phyloP scores from a whole-genome alignment of 2,113 vertebrate species.

The Mobula hypostoma region DNA sequence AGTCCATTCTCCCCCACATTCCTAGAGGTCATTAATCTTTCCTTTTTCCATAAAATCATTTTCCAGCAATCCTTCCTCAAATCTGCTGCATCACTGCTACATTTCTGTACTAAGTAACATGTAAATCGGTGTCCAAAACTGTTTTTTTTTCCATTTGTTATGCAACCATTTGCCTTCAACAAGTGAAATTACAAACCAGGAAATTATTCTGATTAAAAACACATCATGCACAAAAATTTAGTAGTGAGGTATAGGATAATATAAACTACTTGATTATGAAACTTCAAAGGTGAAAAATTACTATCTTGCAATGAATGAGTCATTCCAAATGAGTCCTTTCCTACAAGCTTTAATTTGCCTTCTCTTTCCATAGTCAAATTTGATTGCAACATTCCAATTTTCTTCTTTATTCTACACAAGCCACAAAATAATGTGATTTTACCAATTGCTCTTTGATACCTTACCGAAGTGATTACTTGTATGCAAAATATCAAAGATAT shows the following conservation, averaged over 20 bases:
- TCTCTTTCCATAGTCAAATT: neutral
- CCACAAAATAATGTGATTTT: neutral
- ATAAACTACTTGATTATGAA: neutral
- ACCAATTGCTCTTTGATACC: neutral
- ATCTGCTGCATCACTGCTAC: neutral
- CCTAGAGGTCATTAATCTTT: neutral
- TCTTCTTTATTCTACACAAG: neutral
- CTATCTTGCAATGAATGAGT: neutral
- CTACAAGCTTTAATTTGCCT: neutral
- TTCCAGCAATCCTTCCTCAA: neutral
- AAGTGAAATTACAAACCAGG: neutral
- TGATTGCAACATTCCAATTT: neutral
- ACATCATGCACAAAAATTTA: neutral
- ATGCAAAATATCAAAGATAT: neutral
- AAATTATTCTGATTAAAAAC: neutral
- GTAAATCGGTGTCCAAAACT: neutral
- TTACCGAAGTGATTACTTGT: neutral
- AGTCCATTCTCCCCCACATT: neutral
- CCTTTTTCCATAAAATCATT: neutral
- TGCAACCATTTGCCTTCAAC: neutral
- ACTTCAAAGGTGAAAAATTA: neutral
- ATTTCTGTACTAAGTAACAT: neutral
- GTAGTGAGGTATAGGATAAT: neutral
- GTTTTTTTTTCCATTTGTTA: neutral
- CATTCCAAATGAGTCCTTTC: neutral